A percentile compares a stretch with the other conserved stretches of the same genome.
Conservation (phyloP, 2,888 invertebrate genomes). For the Yponomeuta cagnagella region DNA sequence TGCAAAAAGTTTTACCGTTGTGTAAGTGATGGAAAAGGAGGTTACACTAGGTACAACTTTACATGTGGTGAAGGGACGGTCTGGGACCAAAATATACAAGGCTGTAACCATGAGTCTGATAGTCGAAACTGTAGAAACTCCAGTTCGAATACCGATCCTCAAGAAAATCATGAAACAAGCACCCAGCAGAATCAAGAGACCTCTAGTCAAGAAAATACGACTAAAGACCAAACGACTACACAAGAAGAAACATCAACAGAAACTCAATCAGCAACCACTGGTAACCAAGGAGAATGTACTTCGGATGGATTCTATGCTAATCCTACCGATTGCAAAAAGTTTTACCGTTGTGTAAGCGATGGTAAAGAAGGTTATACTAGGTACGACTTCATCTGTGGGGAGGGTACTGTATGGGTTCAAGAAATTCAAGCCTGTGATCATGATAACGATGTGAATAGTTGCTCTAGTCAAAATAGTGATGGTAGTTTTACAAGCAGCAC, state of each 20-base stretch:
- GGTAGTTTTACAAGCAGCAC: conserved; percentile 21
- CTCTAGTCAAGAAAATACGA: conserved; percentile 20
- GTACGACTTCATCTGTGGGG: conserved; percentile 73
- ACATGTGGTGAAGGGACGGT: conserved; percentile 75
- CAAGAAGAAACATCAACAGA: neutral
- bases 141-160: too few species aligned
- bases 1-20: conserved; percentile 71
- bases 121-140: conserved; percentile 16
- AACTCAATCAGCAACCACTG: conserved; percentile 6
- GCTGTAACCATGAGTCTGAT: conserved; percentile 40
- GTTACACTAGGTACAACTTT: conserved; percentile 70
- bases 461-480: conserved; percentile 32
- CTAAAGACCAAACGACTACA: neutral
- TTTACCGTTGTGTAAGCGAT: conserved; percentile 67
- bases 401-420: conserved; percentile 75
- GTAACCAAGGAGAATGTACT: conserved; percentile 36
- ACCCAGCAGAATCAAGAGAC: conserved; percentile 21
- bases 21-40: conserved; percentile 56
- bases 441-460: conserved; percentile 36
- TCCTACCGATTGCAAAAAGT: conserved; percentile 62
- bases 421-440: conserved; percentile 37
- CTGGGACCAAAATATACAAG: conserved; percentile 52
- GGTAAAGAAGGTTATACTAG: conserved; percentile 59
- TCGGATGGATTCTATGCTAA: conserved; percentile 64
- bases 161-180: conserved; percentile 14